phyloP scores from a whole-genome alignment of 2,797 vertebrate genomes.

The Myoxocephalus aenaeus region DNA sequence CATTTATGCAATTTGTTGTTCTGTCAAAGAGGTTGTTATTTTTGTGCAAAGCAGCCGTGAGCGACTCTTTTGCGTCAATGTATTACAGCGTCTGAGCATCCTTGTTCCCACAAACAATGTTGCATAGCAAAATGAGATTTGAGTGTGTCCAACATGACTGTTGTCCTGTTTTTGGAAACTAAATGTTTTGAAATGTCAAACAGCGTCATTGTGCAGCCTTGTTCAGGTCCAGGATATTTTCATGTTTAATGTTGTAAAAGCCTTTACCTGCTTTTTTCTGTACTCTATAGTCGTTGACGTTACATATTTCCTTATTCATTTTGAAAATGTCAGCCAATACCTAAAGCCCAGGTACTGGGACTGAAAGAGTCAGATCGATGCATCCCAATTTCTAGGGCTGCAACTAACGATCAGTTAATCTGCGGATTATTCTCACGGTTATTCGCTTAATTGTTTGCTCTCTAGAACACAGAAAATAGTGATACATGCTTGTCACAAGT shows the following conservation, averaged over 20 bases:
- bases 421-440: not conserved
- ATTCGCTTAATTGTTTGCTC: not conserved
- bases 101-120: slow-evolving; percentile 41
- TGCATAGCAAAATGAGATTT: slow-evolving; percentile 36
- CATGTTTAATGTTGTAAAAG: not conserved
- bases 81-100: slow-evolving; percentile 42
- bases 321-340: not conserved
- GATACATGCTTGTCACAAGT: not conserved
- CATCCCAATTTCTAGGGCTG: not conserved
- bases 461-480: not conserved
- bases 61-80: slow-evolving; percentile 47
- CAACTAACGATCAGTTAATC: not conserved
- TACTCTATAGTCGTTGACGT: not conserved
- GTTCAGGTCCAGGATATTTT: not conserved
- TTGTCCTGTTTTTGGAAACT: slow-evolving; percentile 25
- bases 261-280: not conserved
- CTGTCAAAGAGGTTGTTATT: slow-evolving; percentile 33
- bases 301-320: too few species aligned
- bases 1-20: slow-evolving; percentile 51
- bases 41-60: slow-evolving; percentile 19
- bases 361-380: not conserved
- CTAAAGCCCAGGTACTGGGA: not conserved
- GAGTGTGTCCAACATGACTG: slow-evolving; percentile 30
- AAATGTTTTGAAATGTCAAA: slow-evolving; percentile 40
- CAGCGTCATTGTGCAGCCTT: not conserved